phyloP scores from a whole-genome alignment of 2,113 vertebrate genomes.

The Calcarius ornatus region DNA sequence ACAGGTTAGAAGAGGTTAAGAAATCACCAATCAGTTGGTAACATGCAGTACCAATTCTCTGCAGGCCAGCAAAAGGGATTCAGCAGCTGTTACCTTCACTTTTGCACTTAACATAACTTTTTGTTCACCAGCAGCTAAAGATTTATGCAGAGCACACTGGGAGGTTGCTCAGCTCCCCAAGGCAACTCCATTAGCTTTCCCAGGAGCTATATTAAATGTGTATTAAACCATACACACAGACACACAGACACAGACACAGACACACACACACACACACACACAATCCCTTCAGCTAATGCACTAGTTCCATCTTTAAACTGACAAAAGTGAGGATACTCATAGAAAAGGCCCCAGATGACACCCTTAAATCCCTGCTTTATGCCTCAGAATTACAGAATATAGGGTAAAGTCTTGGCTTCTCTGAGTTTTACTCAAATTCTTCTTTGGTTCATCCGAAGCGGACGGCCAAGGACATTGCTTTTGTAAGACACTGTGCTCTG shows the following conservation, averaged over 20 bases:
- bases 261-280: background rate
- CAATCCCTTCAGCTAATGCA: slow-evolving; percentile 6
- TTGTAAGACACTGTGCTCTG: background rate
- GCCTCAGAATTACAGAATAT: background rate
- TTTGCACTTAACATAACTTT: slow-evolving; percentile 74
- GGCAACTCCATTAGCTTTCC: slow-evolving; percentile 72
- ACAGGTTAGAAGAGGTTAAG: slow-evolving; percentile 58
- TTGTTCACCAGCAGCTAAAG: slow-evolving; percentile 74
- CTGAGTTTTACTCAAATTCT: slow-evolving; percentile 1
- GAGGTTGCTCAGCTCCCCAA: slow-evolving; percentile 69
- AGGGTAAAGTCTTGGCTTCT: slow-evolving; percentile 10
- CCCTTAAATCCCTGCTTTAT: background rate
- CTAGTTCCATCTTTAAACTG: slow-evolving; percentile 9
- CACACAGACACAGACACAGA: background rate
- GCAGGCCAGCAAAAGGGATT: slow-evolving; percentile 66
- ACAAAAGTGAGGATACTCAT: background rate
- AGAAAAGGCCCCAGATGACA: background rate
- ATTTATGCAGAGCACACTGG: slow-evolving; percentile 63
- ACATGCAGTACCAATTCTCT: slow-evolving; percentile 54
- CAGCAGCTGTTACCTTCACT: slow-evolving; percentile 74
- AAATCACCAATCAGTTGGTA: slow-evolving; percentile 64
- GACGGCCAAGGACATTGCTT: background rate
- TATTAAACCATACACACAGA: slow-evolving; percentile 44
- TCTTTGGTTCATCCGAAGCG: background rate
- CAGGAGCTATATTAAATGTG: slow-evolving; percentile 64